Evolutionary conservation across 2,888 invertebrate species (phyloP), one percentile per base, ranked within the genome.

Genomic region (Strigamia maritima): DNA sequence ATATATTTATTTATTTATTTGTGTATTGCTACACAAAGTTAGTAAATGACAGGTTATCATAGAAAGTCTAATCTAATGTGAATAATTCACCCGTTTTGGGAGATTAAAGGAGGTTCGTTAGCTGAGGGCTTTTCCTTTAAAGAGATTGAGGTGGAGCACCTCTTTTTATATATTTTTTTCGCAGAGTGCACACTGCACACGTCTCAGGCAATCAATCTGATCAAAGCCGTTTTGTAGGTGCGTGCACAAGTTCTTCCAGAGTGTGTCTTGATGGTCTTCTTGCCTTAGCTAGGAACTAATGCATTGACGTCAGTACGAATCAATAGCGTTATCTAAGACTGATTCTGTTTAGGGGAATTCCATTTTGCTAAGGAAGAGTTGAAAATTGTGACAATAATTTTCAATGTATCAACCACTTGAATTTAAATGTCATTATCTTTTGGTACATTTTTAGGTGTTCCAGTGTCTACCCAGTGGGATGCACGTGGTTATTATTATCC

Each of bases 381-480:
- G 19, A n/a, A 22, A 7, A 60, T 60, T 19, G 60, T 22, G 10
- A 10, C 24, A 6, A 3, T 16, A 24, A 60, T 19, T 60, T 60
- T 70, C 24, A 26, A 26, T 19, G 19, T 24, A 26, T 70, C 35
- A 35, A 35, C 6, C n/a, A 35, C 35, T 70, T 70, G 8, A 70
- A 70, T 60, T 1, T 3, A 60, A 60, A 22, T 22, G 14, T 60
- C 8, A 14, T 54, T 14, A 10, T 24, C 12, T 65, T 70, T 70
- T 28, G 22, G 2, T 24, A 3, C 65, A 12, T 79, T 80, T 81
- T 40, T 82, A 88, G 88, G 88, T 75, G 96, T 97, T 19, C 97
- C 97, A 0, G 92, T 97, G 79, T 95, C 95, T n/a, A 95, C 93
- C 0, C 97, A 97, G 85, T 99, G 99, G 99, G 94, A 96, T 83